Evolutionary conservation across 2,888 invertebrate genomes (phyloP), one percentile per base, ranked within the genome.

Genomic region (Polyommatus iphigenia): DNA sequence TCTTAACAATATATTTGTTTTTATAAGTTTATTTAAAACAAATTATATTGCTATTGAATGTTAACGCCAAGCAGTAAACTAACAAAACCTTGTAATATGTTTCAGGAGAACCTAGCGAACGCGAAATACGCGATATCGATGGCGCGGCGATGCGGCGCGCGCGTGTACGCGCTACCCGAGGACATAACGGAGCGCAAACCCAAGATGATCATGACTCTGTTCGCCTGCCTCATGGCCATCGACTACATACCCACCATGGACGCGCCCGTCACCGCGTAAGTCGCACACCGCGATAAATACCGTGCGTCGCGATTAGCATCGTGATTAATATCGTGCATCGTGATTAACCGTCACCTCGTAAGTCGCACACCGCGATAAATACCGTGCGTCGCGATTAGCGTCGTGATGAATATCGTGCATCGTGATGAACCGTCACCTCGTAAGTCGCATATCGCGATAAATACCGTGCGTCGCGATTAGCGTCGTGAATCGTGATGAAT

Each of bases 121-220:
- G 99, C 99, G n/a, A 99, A 99, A 88, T 99, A 99, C 94, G 99
- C 99, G 79, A 98, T 99, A 84, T 99, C 99, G 0, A 98, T 99
- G 97, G 99, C 99, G 8, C 96, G 99, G 76, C 99, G 99, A 87
- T 98, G 98, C 86, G 99, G 99, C 81, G 99, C 99, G 76, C 96
- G 99, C 80, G 99, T 99, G 24, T 99, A 99, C 93, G 99, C 99
- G 8, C 95, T 99, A 80, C 99, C 99, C 20, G 99, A 99, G 91
- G 99, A 99, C 94, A 99, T 99, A 87, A 98, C 99, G 59, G 99
- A 99, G 94, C 97, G 99, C 32, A 99, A 99, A 90, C 98, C 97
- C 79, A 99, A 99, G 94, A 98, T 99, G 99, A 98, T 99, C 79
- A 99, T 99, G 99, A 99, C 99, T 4, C 98, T 99, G 83, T 99